phyloP scores from a whole-genome alignment of 2,113 vertebrate species.

The Sturnus vulgaris region DNA sequence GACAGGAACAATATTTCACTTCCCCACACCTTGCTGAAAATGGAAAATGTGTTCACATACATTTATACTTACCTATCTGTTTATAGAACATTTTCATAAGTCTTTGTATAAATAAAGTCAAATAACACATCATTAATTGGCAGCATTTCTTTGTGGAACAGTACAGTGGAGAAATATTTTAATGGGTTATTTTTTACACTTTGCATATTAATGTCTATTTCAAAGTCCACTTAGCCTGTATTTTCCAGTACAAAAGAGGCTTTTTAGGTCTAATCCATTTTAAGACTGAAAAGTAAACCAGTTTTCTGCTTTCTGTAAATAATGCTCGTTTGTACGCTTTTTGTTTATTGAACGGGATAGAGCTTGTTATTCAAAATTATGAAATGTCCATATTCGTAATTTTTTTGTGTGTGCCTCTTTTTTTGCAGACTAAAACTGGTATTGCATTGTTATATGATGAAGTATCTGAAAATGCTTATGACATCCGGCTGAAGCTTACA shows the following conservation, averaged over 20 bases:
- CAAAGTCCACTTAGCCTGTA: not conserved
- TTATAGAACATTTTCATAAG: not conserved
- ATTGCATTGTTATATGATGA: slow-evolving; percentile 84
- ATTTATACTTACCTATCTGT: not conserved
- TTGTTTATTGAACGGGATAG: not conserved
- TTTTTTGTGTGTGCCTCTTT: slow-evolving; percentile 6
- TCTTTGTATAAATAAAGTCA: not conserved
- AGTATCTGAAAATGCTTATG: slow-evolving; percentile 82
- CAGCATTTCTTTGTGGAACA: not conserved
- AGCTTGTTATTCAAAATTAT: not conserved
- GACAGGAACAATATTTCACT: not conserved
- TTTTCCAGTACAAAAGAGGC: not conserved
- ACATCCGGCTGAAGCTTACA: slow-evolving; percentile 87
- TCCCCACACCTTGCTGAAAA: not conserved
- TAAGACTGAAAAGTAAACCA: not conserved
- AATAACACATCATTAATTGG: not conserved
- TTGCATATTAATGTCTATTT: not conserved
- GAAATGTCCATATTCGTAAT: not conserved
- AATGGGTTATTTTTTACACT: not conserved
- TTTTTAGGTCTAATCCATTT: not conserved
- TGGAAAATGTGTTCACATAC: not conserved
- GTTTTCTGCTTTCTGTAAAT: not conserved
- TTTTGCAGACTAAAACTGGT: slow-evolving; percentile 86
- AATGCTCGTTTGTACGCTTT: not conserved
- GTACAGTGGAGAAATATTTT: not conserved